Evolutionary conservation across 2,113 vertebrate species (phyloP), one percentile per base, ranked within the genome.

Genomic region (Gila orcuttii): DNA sequence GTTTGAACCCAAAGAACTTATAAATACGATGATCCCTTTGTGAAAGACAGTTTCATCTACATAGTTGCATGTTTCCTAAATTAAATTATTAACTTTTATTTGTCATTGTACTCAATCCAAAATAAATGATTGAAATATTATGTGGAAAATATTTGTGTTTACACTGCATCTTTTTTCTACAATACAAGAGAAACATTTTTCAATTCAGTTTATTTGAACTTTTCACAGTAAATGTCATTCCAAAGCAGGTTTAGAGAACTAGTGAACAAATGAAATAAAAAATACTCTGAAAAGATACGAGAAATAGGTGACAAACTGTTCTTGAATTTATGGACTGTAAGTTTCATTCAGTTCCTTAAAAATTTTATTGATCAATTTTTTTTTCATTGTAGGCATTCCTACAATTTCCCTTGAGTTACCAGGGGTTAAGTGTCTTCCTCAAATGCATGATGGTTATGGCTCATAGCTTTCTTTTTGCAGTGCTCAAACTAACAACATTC

Each of bases 51-150:
- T 21, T 57, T 8, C 19, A 57, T 57, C 6, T 23, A 8, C 19
- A 21, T 57, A 57, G 55, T 57, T 21, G 12, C 60, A 64, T 64
- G n/a, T 50, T 75, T 75, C 6, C 39, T 57, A 47, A 47, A 74
- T 47, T 47, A 25, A 74, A 74, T 74, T 2, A 74, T 74, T 74
- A 74, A 74, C 71, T 74, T 74, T 12, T 45, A 74, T 74, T 74
- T 47, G 71, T 15, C 23, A 25, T 15, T 47, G 71, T 75, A 50
- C 42, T 75, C 28, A 50, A 75, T 75, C n/a, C 6, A 50, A 75
- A 75, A 75, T 47, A 28, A 75, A 75, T 75, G 73, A 25, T 75
- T 75, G 3, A 75, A 75, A 75, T 75, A 7, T 45, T 73, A 15
- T 25, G 5, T 75, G 6, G 6, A 50, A 50, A 50, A 50, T 28